A percentile compares a stretch with the other conserved stretches of the same genome.
phyloP scores from a whole-genome alignment of 2,888 invertebrate species.

The Apotomis turbidana region DNA sequence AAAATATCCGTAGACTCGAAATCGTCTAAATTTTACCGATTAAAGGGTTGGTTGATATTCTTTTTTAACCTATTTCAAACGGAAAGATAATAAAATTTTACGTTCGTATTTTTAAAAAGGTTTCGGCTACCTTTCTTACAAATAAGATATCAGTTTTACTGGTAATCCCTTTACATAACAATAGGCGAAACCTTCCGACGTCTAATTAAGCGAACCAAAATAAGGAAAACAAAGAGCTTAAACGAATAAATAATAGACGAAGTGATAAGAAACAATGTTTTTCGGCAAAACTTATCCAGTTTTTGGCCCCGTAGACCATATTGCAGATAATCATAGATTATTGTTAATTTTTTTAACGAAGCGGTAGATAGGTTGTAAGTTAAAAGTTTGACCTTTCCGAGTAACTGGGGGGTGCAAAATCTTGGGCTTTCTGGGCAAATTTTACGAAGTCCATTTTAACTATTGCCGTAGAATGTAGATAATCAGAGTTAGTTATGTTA shows the following conservation, averaged over 20 bases:
- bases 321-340: neutral
- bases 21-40: constrained; percentile 8
- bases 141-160: neutral
- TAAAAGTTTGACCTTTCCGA: neutral
- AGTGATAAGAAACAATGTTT: neutral
- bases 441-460: too few relatives aligned
- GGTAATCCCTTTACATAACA: constrained; percentile 24
- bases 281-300: constrained; percentile 13
- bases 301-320: neutral
- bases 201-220: constrained; percentile 6
- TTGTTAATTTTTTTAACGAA: constrained; percentile 26
- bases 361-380: neutral
- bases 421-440: too few relatives aligned
- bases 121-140: neutral
- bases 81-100: neutral
- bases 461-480: neutral
- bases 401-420: neutral
- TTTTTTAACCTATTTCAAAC: constrained; percentile 10
- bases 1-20: constrained; percentile 43
- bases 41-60: constrained; percentile 2
- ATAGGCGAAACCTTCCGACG: constrained; percentile 11
- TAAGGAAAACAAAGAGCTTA: constrained; percentile 35
- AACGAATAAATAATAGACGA: neutral
- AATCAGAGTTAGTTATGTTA: too few relatives aligned
- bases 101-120: neutral